Base-by-base conservation (phyloP, 1,140 invertebrate genomes). In the Frieseomelitta varia region DNA sequence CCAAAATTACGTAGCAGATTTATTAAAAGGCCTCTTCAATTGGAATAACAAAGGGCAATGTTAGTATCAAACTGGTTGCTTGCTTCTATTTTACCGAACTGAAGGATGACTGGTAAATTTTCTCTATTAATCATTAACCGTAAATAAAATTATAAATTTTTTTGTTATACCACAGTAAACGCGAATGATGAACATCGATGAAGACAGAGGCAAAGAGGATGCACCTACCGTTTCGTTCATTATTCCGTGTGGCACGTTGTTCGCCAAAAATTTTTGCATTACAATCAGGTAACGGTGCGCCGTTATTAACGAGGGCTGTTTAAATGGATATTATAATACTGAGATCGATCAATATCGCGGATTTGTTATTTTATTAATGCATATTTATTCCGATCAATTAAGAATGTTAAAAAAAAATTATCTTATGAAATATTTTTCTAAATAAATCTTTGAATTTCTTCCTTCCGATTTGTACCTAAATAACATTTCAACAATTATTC, bases 81-180 rank as follows among this genome's bases (percentile, higher is more conserved):
- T 24, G 21, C 21, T 8, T 24, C 10, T 12, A 24, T 58, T 24
- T 24, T 24, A 11, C 11, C 56, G 56, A 58, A 58, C 24, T 21
- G 15, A 47, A 47, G 39, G 39, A 47, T 47, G 39, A 47, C 6
- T 47, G 39, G 1, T 1, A 24, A 12, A 15, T 79, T 39, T 39
- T 30, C 56, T 67, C 61, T 79, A 67, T 30, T 12, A 21, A 34
- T 53, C 51, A n/a, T 4, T 75, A 63, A 55, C 69, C 53, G 63
- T 85, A 88, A 86, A 78, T 84, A 78, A 86, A 84, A 84, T n/a
- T 76, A 69, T 84, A 81, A 88, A 84, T 88, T 80, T 71, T n/a
- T n/a, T 63, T 73, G 80, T 88, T 88, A 84, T 83, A 34, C 72
- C 61, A n/a, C 69, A 63, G 67, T 82, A 83, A 76, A 76, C 63